phyloP scores from a whole-genome alignment of 2,113 vertebrate species.

The Pterophyllum scalare region DNA sequence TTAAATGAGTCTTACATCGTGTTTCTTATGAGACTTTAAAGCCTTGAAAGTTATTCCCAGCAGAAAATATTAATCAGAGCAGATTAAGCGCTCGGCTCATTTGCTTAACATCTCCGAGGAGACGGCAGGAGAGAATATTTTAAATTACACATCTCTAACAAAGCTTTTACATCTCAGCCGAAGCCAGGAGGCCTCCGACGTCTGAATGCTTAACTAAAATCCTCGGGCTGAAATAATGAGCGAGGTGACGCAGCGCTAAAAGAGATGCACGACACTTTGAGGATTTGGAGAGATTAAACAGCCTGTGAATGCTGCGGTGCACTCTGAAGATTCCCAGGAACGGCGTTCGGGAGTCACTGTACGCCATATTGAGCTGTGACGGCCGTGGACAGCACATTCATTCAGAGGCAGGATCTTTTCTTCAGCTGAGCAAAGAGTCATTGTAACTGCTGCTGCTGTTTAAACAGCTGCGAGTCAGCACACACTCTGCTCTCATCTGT shows the following conservation, averaged over 20 bases:
- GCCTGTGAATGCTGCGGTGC: slow-evolving; percentile 1
- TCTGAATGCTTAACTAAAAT: slow-evolving; percentile 50
- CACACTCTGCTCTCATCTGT: not conserved
- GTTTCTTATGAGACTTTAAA: slow-evolving; percentile 65
- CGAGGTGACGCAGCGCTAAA: not conserved
- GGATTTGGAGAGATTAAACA: slow-evolving; percentile 59
- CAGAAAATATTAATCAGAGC: slow-evolving; percentile 74
- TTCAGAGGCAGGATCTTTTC: slow-evolving; percentile 14
- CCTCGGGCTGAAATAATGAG: slow-evolving; percentile 36
- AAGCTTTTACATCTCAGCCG: slow-evolving; percentile 53
- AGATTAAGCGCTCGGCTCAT: slow-evolving; percentile 70
- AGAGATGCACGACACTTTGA: slow-evolving; percentile 28
- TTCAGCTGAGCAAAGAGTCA: slow-evolving; percentile 48
- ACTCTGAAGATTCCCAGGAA: slow-evolving; percentile 9
- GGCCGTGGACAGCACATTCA: slow-evolving; percentile 11
- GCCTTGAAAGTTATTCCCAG: slow-evolving; percentile 67
- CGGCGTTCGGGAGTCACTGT: not conserved
- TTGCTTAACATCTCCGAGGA: slow-evolving; percentile 65
- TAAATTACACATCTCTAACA: slow-evolving; percentile 56
- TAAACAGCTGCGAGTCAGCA: slow-evolving; percentile 24
- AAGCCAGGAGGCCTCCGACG: slow-evolving; percentile 8
- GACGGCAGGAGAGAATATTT: slow-evolving; percentile 40
- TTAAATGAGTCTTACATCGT: slow-evolving; percentile 64
- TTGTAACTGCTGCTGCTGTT: slow-evolving; percentile 5
- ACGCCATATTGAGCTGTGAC: slow-evolving; percentile 42